Percentiles rank a stretch among this genome's conserved stretches.
phyloP scores from a whole-genome alignment of 1,140 invertebrate species.

The Platyscapa corneri region DNA sequence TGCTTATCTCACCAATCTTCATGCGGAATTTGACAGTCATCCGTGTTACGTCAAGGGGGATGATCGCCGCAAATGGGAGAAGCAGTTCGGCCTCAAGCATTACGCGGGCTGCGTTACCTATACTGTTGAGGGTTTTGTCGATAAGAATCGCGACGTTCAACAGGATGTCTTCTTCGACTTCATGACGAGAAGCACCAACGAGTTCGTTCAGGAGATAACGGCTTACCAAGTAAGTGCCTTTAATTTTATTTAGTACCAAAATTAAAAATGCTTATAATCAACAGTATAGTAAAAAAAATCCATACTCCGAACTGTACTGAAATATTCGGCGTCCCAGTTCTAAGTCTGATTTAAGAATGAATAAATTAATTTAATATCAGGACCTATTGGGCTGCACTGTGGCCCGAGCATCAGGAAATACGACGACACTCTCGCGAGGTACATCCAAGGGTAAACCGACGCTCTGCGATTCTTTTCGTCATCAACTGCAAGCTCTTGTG shows the following conservation, averaged over 20 bases:
- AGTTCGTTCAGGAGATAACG: constrained; percentile 92
- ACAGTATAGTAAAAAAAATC: no score
- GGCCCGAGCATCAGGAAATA: constrained; percentile 69
- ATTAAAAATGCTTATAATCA: background rate
- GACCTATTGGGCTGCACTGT: constrained; percentile 73
- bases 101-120: constrained; percentile 97
- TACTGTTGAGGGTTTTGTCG: constrained; percentile 93
- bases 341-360: background rate
- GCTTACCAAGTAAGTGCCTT: constrained; percentile 78
- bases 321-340: no score
- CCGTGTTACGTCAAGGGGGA: constrained; percentile 91
- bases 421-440: constrained; percentile 88
- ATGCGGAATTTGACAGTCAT: constrained; percentile 91
- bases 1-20: constrained; percentile 92
- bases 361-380: background rate
- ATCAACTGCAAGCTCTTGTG: constrained; percentile 92
- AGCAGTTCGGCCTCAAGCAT: constrained; percentile 92
- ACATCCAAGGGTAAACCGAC: constrained; percentile 94
- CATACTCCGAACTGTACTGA: no score
- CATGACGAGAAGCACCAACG: constrained; percentile 88
- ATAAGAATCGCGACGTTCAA: constrained; percentile 96
- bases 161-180: constrained; percentile 97
- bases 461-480: constrained; percentile 93
- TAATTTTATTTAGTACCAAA: background rate
- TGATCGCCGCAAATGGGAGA: constrained; percentile 91